Conservation (phyloP, 2,113 vertebrate species). For the Mellivora capensis region DNA sequence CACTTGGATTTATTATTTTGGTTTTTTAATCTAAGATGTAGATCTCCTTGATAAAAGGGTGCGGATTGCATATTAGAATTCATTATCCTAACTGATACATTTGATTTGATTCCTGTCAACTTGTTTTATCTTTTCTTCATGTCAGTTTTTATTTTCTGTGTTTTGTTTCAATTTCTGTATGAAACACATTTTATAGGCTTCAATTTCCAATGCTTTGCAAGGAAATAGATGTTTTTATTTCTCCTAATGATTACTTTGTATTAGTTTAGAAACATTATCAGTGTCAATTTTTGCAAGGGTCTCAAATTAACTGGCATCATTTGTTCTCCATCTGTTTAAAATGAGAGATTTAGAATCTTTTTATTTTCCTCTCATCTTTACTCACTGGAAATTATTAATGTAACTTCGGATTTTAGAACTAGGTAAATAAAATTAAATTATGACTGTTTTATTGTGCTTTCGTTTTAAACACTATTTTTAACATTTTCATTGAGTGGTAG, state of each 20-base stretch:
- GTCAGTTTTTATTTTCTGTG: not conserved
- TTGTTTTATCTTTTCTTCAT: not conserved
- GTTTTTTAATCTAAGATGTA: not conserved
- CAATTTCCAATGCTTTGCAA: not conserved
- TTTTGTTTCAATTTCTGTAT: not conserved
- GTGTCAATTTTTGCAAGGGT: not conserved
- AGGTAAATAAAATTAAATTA: not conserved
- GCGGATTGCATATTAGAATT: not conserved
- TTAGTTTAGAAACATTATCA: not conserved
- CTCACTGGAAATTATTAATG: not conserved
- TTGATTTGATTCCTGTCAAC: not conserved
- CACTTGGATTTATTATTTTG: not conserved
- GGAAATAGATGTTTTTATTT: not conserved
- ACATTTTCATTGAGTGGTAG: not conserved
- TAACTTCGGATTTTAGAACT: not conserved
- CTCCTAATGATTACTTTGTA: not conserved
- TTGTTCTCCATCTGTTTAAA: not conserved
- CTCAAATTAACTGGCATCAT: not conserved
- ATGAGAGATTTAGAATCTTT: not conserved
- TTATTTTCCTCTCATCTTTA: not conserved
- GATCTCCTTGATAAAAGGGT: not conserved
- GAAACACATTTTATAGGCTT: not conserved
- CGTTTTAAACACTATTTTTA: not conserved
- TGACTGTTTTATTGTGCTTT: not conserved
- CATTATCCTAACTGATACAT: not conserved